Conservation (phyloP, 2,113 vertebrate species). For the Chroicocephalus ridibundus region DNA sequence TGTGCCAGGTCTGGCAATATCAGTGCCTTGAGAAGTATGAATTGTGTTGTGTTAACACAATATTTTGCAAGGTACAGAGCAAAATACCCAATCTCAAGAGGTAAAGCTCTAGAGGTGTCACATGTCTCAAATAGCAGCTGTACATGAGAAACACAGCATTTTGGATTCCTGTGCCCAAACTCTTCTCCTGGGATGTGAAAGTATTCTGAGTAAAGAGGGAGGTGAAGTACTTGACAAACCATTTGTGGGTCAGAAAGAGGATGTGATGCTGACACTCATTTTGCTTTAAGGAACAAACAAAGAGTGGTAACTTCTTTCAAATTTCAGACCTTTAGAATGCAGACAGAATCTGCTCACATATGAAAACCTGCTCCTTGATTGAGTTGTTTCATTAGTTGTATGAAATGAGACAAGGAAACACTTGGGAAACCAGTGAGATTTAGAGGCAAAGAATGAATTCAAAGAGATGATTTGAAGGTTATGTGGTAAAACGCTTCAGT, state of each 20-base stretch:
- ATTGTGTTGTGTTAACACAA: neutral
- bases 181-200: neutral
- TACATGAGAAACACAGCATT: neutral
- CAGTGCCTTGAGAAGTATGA: neutral
- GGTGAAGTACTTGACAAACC: neutral
- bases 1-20: neutral
- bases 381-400: conserved; percentile 77
- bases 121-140: neutral
- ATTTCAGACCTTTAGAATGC: neutral
- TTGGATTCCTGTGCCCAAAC: neutral
- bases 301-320: conserved; percentile 15
- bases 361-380: conserved; percentile 64
- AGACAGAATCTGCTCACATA: conserved; percentile 37
- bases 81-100: neutral
- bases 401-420: conserved; percentile 72
- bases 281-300: neutral
- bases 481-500: conserved; percentile 62
- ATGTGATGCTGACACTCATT: neutral
- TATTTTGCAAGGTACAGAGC: neutral
- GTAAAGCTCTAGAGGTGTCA: neutral
- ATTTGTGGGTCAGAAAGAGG: neutral
- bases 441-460: conserved; percentile 69
- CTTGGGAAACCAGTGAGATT: conserved; percentile 67
- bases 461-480: conserved; percentile 78
- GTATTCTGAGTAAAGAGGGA: neutral